Evolutionary conservation across 2,797 vertebrate species (phyloP).

Genomic region (Urosaurus nigricauda): DNA sequence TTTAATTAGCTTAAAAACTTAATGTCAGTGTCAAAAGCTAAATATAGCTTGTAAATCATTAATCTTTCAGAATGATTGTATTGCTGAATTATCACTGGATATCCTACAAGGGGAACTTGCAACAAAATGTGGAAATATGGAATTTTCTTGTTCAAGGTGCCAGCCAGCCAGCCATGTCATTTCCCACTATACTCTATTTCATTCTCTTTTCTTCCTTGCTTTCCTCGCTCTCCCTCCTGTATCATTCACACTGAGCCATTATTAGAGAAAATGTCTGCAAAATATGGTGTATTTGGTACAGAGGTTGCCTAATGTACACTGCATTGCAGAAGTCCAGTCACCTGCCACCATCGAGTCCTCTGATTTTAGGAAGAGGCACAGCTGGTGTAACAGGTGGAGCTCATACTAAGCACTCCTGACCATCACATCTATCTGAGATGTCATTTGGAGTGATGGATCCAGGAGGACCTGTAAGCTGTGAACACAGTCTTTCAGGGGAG

Average conservation of each 20-base stretch:
- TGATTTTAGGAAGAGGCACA: no score
- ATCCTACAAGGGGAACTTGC: background rate
- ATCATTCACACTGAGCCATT: background rate
- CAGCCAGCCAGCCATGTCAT: background rate
- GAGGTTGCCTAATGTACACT: no score
- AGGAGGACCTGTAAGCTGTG: no score
- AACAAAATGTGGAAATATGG: background rate
- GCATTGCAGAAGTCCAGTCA: no score
- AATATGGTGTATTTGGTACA: no score
- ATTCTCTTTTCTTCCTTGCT: background rate
- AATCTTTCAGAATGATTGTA: background rate
- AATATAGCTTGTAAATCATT: background rate
- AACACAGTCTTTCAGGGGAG: no score
- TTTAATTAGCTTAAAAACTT: conserved; percentile 50
- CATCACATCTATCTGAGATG: no score
- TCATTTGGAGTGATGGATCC: no score
- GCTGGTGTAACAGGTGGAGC: no score
- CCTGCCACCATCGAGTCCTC: no score
- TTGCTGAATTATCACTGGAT: background rate
- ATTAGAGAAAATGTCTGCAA: background rate
- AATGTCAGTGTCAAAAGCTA: background rate
- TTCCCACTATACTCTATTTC: background rate
- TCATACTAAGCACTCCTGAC: no score
- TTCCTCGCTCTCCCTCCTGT: no score
- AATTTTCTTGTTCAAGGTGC: background rate